Evolutionary conservation across 1,140 invertebrate species (phyloP).

Genomic region (Bombus pyrosoma): DNA sequence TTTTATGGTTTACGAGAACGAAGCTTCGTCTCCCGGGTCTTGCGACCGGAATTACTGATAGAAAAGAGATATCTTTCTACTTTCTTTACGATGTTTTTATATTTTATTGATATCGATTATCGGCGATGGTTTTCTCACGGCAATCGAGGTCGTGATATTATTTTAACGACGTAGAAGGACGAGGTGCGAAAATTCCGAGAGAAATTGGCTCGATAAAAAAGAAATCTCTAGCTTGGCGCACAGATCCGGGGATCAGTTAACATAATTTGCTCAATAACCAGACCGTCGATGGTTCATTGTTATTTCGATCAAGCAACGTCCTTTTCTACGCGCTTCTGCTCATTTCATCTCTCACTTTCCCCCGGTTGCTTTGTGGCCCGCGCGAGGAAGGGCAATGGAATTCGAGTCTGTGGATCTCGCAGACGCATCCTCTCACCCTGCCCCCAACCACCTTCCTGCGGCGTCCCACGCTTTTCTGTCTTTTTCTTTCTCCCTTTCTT

Average conservation of each 20-base stretch:
- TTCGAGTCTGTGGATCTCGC: constrained; percentile 66
- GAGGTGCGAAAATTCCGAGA: not conserved
- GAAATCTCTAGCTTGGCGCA: not conserved
- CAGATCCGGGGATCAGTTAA: constrained; percentile 37
- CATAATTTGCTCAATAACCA: constrained; percentile 45
- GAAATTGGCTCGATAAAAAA: not conserved
- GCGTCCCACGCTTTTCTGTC: constrained; percentile 45
- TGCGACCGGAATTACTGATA: not conserved
- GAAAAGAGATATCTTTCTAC: not conserved
- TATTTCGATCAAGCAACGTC: constrained; percentile 55
- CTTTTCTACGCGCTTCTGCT: constrained; percentile 60
- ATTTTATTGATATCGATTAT: not conserved
- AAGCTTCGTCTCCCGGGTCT: not conserved
- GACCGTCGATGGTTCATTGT: constrained; percentile 55
- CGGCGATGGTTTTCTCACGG: no score
- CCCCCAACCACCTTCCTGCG: constrained; percentile 25
- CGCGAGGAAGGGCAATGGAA: constrained; percentile 66
- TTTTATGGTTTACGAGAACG: constrained; percentile 30
- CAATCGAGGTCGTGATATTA: not conserved
- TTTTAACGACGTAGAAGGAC: not conserved
- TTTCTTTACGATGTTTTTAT: not conserved
- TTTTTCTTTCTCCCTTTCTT: constrained; percentile 31
- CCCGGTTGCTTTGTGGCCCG: constrained; percentile 35
- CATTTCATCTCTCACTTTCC: constrained; percentile 66
- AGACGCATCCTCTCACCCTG: constrained; percentile 62